Base-by-base conservation (phyloP, 2,888 invertebrate genomes). In the Ecliptopera silaceata region DNA sequence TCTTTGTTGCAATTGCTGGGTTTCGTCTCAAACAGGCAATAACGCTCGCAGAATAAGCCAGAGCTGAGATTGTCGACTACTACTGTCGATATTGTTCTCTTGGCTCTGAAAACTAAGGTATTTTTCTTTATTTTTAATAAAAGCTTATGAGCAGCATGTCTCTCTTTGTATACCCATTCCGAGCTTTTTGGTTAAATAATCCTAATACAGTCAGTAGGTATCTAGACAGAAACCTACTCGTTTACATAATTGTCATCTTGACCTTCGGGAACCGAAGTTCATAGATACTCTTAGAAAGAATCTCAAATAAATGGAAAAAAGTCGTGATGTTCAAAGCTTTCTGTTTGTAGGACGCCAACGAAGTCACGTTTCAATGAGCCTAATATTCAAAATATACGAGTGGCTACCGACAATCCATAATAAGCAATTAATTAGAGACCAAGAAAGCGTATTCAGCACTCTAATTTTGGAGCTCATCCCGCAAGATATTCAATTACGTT, bases 21-120 rank as follows among this genome's bases (percentile, higher is more conserved):
- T 78, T 75, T 79, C 75, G 77, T 78, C 74, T 68, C 72, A 75
- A 79, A 79, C 78, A 73, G 74, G 69, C 80, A 74, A 80, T 80
- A 80, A 80, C 76, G 77, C 70, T 70, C 73, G 68, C 72, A 68
- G 71, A 79, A 75, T 77, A 74, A 75, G 76, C 77, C 75, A 65
- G 63, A 69, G 69, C 73, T 63, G 67, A 71, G 75, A 77, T 75
- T 74, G 72, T 64, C 66, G 66, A 66, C 69, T 73, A 66, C 68
- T 65, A 69, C 69, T 66, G 74, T 69, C 77, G 75, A 74, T 77
- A 76, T 74, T 72, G 68, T 68, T 72, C 66, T 68, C 68, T 66
- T 63, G 44, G 62, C 59, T 70, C 66, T 63, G 59, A 70, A 53
- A 67, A 58, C 59, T 50, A 46, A 59, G 42, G 59, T 68, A 63